Evolutionary conservation across 2,797 vertebrate genomes (phyloP).

Genomic region (Dendrocincla fuliginosa): DNA sequence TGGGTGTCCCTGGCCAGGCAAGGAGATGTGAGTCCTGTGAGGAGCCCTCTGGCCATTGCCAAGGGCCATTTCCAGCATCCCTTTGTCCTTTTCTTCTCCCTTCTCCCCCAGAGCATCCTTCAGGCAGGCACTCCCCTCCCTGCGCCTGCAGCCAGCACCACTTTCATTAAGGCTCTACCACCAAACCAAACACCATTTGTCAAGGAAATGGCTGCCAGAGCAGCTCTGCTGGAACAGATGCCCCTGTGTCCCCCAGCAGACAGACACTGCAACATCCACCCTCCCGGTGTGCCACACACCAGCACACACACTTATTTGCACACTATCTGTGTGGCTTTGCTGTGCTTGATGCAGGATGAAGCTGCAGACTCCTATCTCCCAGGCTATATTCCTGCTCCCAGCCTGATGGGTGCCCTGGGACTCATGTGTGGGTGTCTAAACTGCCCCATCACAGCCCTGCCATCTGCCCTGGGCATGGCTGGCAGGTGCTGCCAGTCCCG

Average conservation of each 20-base stretch:
- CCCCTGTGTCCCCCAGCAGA: not conserved
- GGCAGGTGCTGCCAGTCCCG: not conserved
- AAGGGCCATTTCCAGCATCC: accelerated
- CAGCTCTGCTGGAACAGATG: not conserved
- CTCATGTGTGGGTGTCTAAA: accelerated
- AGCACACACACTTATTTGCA: not conserved
- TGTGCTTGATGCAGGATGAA: accelerated
- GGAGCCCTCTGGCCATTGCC: not conserved
- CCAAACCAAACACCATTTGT: slow-evolving; percentile 35
- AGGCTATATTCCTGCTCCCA: not conserved
- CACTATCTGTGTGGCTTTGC: accelerated
- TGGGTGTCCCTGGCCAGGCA: not conserved
- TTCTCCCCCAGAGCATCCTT: not conserved
- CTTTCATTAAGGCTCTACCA: not conserved
- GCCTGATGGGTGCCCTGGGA: accelerated
- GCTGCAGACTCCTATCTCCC: not conserved
- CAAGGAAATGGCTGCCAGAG: not conserved
- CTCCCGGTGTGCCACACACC: not conserved
- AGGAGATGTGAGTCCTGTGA: accelerated
- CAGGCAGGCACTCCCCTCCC: not conserved
- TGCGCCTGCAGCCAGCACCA: not conserved
- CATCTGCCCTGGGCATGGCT: not conserved
- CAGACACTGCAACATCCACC: accelerated
- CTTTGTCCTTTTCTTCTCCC: not conserved
- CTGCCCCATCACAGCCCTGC: not conserved